Evolutionary conservation across 1,140 invertebrate genomes (phyloP), one percentile per base, ranked within the genome.

Genomic region (Coenobita brevimanus): DNA sequence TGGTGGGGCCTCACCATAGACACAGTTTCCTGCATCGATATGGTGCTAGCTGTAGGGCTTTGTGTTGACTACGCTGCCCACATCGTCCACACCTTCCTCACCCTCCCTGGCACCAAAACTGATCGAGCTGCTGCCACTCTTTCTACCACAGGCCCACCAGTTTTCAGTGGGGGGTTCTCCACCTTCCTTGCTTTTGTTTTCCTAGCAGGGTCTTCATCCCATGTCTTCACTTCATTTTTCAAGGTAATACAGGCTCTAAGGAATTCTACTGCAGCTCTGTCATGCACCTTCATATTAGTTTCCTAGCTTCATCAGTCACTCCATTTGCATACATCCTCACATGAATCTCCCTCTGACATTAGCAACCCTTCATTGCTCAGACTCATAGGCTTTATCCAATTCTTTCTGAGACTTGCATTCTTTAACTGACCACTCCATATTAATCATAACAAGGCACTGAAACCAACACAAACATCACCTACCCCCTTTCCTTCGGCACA

Each of bases 21-120:
- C 91, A 95, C 96, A 57, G 96, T 97, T 33, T 96, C 96, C 43
- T 97, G 96, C 92, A 97, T 98, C 87, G 96, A 92, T 75, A 92
- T 97, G 13, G 96, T 97, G 91, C 93, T 98, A 80, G 96, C 95
- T 21, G 96, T 97, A 89, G 97, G 97, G 50, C 93, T 98, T 62
- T 97, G 96, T 91, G 96, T 98, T 0, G 97, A 98, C 93, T 97
- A 97, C 89, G 96, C 97, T 0, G 96, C 97, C 3, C 97, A 98
- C 92, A 95, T 98, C 17, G 81, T 91, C 6, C 96, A 97, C 91
- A 95, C 95, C 1, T 97, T 97, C 92, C 94, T 97, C 89, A 94
- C 94, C 36, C 91, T 92, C 21, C 92, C 92, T 78, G 94, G 94
- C 30, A 92, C 94, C 88, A 94, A 95, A 64, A 92, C 93, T 15